These are phyloP conservation scores for Alces alces DNA, from an alignment of 2,113 vertebrate species.

Conservation along the genomic window DNA sequence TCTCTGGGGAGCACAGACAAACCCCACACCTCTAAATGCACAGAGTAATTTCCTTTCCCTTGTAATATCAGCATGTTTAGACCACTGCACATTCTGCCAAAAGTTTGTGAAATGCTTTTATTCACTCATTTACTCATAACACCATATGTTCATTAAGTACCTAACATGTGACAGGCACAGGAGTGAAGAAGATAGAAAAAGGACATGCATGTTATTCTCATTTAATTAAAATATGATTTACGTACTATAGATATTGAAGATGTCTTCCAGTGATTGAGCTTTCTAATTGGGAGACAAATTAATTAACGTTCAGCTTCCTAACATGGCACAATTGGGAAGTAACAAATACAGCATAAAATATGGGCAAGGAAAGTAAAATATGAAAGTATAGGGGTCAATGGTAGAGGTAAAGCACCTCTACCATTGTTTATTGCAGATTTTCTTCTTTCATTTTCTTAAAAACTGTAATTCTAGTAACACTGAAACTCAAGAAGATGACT, in stretches of 20 bases:
- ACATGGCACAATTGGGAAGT: neutral
- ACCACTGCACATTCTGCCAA: neutral
- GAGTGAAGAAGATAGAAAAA: neutral
- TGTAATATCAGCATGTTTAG: neutral
- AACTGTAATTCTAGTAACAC: slow-evolving; percentile 10
- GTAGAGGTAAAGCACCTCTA: neutral
- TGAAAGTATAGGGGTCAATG: neutral
- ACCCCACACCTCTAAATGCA: neutral
- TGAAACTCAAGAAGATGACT: neutral
- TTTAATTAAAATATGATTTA: neutral
- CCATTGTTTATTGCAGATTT: neutral
- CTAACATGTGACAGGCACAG: neutral
- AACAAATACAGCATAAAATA: neutral
- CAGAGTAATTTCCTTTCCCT: neutral
- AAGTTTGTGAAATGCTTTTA: neutral
- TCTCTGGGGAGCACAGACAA: neutral
- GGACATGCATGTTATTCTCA: neutral
- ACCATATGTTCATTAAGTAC: neutral
- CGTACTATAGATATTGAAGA: neutral
- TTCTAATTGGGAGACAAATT: slow-evolving; percentile 8
- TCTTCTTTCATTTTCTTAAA: neutral
- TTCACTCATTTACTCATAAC: neutral
- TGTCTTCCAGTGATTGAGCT: neutral
- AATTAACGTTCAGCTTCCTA: neutral
- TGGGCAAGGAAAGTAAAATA: neutral